Percentiles rank a stretch among this genome's conserved stretches.
Evolutionary conservation across 2,113 vertebrate genomes (phyloP).

Genomic region (Leiothrix lutea): DNA sequence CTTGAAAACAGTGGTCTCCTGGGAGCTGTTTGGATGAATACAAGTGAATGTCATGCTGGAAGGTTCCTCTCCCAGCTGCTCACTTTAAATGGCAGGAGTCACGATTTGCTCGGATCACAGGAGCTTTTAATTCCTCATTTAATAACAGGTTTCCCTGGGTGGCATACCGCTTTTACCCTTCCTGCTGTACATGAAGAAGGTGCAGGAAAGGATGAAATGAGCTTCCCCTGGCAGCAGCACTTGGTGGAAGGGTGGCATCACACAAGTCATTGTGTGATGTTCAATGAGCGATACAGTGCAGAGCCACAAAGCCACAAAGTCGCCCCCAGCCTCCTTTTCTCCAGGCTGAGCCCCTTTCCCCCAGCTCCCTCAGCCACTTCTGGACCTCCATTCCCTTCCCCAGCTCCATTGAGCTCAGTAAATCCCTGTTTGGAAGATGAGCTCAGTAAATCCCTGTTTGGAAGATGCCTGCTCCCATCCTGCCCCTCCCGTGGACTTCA

Average conservation of each 20-base stretch:
- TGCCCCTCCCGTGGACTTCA: not conserved
- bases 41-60: not conserved
- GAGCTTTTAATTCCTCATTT: constrained; percentile 57
- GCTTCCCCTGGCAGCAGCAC: not conserved
- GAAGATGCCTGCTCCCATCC: not conserved
- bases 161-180: not conserved
- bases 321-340: not conserved
- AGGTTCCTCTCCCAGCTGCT: constrained; percentile 44
- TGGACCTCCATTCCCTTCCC: not conserved
- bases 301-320: fast-evolving
- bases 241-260: not conserved
- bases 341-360: not conserved
- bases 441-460: not conserved
- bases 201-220: not conserved
- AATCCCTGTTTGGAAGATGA: too few relatives aligned
- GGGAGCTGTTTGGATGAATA: constrained; percentile 20
- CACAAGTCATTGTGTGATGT: too few relatives aligned
- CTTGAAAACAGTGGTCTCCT: constrained; percentile 23
- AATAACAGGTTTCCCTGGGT: not conserved
- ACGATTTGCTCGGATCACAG: not conserved
- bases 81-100: constrained; percentile 25
- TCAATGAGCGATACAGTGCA: too few relatives aligned
- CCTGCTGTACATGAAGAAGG: not conserved
- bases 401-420: too few relatives aligned
- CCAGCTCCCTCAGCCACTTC: not conserved